Base-by-base conservation (phyloP, 2,888 invertebrate genomes). In the Erpobdella octoculata region DNA sequence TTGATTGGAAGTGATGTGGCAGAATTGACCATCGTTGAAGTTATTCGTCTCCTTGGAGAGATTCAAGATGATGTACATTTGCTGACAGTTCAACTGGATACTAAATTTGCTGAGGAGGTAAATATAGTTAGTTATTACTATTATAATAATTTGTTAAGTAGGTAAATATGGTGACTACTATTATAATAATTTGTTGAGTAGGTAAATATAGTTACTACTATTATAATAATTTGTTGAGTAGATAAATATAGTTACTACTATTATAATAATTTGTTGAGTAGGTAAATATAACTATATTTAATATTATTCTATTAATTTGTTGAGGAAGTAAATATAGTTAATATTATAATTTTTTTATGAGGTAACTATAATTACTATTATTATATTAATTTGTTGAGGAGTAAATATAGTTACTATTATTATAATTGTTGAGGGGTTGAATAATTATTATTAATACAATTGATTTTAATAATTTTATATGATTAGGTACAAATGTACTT, bases 101-200 rank as follows among this genome's bases (percentile, higher is more conserved):
- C 69, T 3, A 69, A 69, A 28, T 69, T 35, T n/a, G 69, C 69
- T 25, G 58, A 69, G 36, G 37, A 31, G 48, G 69, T 69, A 12
- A 41, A 15, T 41, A 41, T 41, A 41, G n/a, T 41, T 12, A 41
- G 12, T 12, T 41, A 41, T n/a, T 12, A 15, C 12, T 41, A 12
- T 41, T 15, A 15, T n/a, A n/a, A n/a, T n/a, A n/a, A n/a, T n/a
- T n/a, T n/a, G n/a, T n/a, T n/a, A n/a, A n/a, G n/a, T n/a, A n/a
- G n/a, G n/a, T n/a, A n/a, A n/a, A n/a, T n/a, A n/a, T n/a, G n/a
- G n/a, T n/a, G n/a, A n/a, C n/a, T n/a, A n/a, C n/a, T n/a, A n/a
- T n/a, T n/a, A n/a, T n/a, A n/a, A n/a, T n/a, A n/a, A n/a, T n/a
- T n/a, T n/a, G n/a, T n/a, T n/a, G n/a, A n/a, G n/a, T n/a, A n/a